These are phyloP conservation scores for Lissonota sp. DNA, from an alignment of 2,888 invertebrate genomes.

Conservation along the genomic window DNA sequence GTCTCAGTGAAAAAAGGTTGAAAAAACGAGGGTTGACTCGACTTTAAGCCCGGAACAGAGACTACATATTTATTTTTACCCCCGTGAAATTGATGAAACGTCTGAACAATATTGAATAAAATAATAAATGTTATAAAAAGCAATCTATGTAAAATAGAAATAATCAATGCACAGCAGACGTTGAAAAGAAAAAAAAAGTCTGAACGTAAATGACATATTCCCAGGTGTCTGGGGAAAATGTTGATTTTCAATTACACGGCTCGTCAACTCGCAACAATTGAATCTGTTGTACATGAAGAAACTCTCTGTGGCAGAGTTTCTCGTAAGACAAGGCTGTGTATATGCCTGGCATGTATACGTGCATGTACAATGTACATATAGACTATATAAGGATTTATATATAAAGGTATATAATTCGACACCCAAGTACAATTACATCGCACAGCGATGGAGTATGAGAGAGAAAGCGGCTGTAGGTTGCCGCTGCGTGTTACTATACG, in stretches of 20 bases:
- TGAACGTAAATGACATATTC: not conserved
- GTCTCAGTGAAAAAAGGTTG: constrained; percentile 18
- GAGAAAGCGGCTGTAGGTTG: constrained; percentile 19
- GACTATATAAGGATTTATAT: not conserved
- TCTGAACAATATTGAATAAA: no score
- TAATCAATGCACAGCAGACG: no score
- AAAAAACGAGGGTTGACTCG: constrained; percentile 25
- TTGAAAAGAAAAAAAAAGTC: no score
- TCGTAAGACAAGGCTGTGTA: not conserved
- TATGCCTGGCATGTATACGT: not conserved
- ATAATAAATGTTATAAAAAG: no score
- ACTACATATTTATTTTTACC: not conserved
- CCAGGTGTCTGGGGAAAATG: constrained; percentile 13
- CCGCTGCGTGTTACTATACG: constrained; percentile 9
- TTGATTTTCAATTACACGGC: constrained; percentile 64
- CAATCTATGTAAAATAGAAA: no score
- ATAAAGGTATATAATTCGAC: not conserved
- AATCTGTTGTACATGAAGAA: constrained; percentile 6
- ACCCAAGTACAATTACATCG: constrained; percentile 24
- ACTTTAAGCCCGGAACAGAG: constrained; percentile 13
- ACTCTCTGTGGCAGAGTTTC: not conserved
- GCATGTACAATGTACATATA: not conserved
- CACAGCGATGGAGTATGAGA: constrained; percentile 27
- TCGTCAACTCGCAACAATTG: constrained; percentile 24
- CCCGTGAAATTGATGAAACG: no score